phyloP scores from a whole-genome alignment of 2,888 invertebrate species.

The Xestia ashworthii region DNA sequence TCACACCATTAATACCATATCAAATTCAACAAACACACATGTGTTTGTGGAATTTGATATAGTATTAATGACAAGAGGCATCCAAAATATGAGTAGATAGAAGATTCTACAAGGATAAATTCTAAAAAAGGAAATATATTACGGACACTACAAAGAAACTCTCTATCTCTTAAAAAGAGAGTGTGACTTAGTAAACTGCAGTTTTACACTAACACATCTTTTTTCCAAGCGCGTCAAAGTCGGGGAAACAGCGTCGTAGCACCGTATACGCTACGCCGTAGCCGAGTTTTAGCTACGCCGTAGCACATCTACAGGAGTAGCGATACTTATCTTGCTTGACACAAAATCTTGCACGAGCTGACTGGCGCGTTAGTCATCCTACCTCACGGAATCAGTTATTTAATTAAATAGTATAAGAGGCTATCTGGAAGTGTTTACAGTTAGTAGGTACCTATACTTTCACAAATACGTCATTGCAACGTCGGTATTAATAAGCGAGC shows the following conservation, averaged over 20 bases:
- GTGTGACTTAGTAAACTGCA: not conserved
- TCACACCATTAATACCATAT: too few species aligned
- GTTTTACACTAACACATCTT: not conserved
- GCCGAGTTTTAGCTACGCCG: slow-evolving; percentile 17
- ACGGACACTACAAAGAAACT: not conserved
- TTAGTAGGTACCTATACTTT: not conserved
- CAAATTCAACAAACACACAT: too few species aligned
- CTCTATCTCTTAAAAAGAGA: not conserved
- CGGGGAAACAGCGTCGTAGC: not conserved
- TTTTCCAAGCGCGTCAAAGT: not conserved
- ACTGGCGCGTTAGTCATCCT: not conserved
- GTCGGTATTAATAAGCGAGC: not conserved
- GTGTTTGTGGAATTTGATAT: not conserved
- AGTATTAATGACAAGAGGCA: slow-evolving; percentile 7
- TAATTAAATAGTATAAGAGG: too few species aligned
- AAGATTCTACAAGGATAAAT: not conserved
- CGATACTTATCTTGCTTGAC: not conserved
- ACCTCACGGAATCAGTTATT: not conserved
- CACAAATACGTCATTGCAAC: not conserved
- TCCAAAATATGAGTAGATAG: not conserved
- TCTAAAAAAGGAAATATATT: too few species aligned
- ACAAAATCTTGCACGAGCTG: not conserved
- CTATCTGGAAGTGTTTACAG: not conserved
- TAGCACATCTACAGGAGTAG: slow-evolving; percentile 10
- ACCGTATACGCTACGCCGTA: slow-evolving; percentile 17